A percentile compares a stretch with the other conserved stretches of the same genome.
These are phyloP conservation scores for Oncorhynchus keta DNA, from an alignment of 2,113 vertebrate species.

Conservation along the genomic window DNA sequence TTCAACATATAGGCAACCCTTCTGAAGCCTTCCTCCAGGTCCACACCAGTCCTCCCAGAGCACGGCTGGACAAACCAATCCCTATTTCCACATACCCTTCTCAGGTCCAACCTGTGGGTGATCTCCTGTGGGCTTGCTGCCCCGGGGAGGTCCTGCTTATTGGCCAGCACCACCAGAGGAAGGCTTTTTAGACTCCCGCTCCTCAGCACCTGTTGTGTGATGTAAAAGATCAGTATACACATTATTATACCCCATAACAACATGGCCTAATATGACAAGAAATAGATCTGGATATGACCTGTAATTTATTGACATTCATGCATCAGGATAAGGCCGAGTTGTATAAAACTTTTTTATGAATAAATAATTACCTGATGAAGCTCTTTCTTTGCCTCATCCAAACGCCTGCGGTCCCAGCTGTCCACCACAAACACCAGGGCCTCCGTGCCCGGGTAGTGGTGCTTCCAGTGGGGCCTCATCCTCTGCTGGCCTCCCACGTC, in stretches of 20 bases:
- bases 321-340: not conserved
- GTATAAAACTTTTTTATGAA: not conserved
- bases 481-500: conserved; percentile 87
- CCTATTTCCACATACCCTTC: conserved; percentile 76
- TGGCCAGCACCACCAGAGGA: conserved; percentile 82
- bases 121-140: conserved; percentile 76
- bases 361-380: conserved; percentile 65
- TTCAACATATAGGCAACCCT: conserved; percentile 77
- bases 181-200: conserved; percentile 69
- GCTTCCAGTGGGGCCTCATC: conserved; percentile 81
- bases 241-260: too few species aligned
- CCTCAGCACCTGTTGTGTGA: conserved; percentile 60
- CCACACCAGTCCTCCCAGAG: conserved; percentile 77
- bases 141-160: conserved; percentile 85
- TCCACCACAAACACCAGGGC: conserved; percentile 84
- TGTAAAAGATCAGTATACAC: not conserved
- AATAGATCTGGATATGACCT: not conserved
- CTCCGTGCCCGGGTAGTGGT: conserved; percentile 73
- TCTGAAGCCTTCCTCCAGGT: conserved; percentile 77
- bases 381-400: conserved; percentile 79
- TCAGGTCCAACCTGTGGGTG: conserved; percentile 75
- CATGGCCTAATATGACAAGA: too few species aligned
- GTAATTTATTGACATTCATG: not conserved
- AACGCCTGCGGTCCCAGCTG: conserved; percentile 70
- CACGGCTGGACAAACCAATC: conserved; percentile 90